Evolutionary conservation across 2,797 vertebrate species (phyloP).

Genomic region (Varecia variegata): DNA sequence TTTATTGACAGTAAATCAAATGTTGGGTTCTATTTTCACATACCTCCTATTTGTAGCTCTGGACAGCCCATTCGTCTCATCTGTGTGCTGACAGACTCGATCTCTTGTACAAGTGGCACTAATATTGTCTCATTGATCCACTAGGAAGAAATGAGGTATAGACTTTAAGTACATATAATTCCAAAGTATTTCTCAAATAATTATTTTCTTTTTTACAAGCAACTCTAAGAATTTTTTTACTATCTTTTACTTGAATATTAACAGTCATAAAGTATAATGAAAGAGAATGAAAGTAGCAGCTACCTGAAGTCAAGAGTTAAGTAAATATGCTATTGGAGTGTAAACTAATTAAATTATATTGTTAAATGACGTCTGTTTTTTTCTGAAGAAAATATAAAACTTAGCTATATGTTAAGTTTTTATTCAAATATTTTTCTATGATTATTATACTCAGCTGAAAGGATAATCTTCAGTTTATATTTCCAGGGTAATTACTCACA

Average conservation of each 20-base stretch:
- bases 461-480: neutral
- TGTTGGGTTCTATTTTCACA: neutral
- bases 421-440: constrained; percentile 3
- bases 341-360: neutral
- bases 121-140: constrained; percentile 99
- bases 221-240: neutral
- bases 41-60: constrained; percentile 97
- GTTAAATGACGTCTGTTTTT: neutral
- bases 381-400: constrained; percentile 2
- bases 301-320: neutral
- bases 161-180: neutral
- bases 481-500: neutral
- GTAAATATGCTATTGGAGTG: neutral
- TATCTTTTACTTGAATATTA: neutral
- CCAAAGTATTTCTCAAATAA: constrained; percentile 39
- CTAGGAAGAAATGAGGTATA: constrained; percentile 79
- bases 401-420: neutral
- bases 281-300: neutral
- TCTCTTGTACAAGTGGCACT: constrained; percentile 94
- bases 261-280: neutral
- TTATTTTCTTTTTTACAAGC: neutral
- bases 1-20: neutral
- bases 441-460: constrained; percentile 22
- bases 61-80: constrained; percentile 96
- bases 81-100: constrained; percentile 93